Evolutionary conservation across 1,140 invertebrate species (phyloP).

Genomic region (Nasonia longicornis): DNA sequence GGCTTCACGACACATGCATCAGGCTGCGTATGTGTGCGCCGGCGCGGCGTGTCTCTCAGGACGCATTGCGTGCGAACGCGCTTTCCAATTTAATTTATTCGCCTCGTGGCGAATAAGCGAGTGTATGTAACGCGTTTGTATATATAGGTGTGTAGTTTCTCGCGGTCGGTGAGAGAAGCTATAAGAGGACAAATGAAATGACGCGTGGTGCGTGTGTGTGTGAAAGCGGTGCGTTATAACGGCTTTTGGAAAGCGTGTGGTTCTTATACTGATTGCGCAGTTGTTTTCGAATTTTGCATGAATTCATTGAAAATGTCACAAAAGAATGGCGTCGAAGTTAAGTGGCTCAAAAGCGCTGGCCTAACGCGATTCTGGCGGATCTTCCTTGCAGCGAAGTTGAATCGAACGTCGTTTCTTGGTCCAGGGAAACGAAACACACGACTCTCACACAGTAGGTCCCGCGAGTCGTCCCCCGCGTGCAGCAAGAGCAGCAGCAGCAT

Average conservation of each 20-base stretch:
- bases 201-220: slow-evolving; percentile 39
- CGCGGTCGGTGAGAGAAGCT: slow-evolving; percentile 50
- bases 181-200: slow-evolving; percentile 59
- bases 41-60: background rate
- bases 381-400: background rate
- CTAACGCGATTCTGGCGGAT: too few relatives aligned
- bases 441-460: slow-evolving; percentile 46
- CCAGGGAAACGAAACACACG: slow-evolving; percentile 55
- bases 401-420: slow-evolving; percentile 45
- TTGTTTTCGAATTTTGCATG: background rate
- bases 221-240: background rate
- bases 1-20: slow-evolving; percentile 14
- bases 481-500: too few relatives aligned
- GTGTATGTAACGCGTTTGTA: background rate
- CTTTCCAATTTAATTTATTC: slow-evolving; percentile 63
- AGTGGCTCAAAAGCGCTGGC: too few relatives aligned
- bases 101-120: slow-evolving; percentile 50
- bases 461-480: slow-evolving; percentile 3
- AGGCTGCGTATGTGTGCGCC: background rate
- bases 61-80: slow-evolving; percentile 47
- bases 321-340: background rate
- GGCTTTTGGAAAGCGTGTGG: background rate
- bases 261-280: background rate
- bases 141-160: slow-evolving; percentile 5
- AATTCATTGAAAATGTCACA: background rate